Conservation (phyloP, 2,888 invertebrate species). For the Leucophenga maculata region DNA sequence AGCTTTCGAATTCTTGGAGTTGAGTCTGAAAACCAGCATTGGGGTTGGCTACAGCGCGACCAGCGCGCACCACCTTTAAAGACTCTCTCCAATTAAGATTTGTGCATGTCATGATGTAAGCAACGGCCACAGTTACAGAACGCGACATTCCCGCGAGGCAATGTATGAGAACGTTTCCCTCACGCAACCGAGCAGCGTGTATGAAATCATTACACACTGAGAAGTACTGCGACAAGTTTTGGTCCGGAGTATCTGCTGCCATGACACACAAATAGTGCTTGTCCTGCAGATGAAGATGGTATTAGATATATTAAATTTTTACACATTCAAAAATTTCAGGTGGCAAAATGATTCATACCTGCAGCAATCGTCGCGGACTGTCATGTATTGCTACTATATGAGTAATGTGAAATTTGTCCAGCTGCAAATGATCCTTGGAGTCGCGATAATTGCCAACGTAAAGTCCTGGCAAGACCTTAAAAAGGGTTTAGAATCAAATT, state of each 20-base stretch:
- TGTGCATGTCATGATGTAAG: constrained; percentile 96
- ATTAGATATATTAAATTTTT: background rate
- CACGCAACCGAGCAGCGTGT: constrained; percentile 89
- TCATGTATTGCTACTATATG: constrained; percentile 97
- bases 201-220: constrained; percentile 96
- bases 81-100: constrained; percentile 92
- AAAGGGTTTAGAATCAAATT: constrained; percentile 16
- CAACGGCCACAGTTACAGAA: constrained; percentile 95
- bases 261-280: constrained; percentile 95
- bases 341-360: constrained; percentile 78
- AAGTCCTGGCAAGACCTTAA: constrained; percentile 92
- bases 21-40: constrained; percentile 96
- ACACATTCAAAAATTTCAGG: background rate
- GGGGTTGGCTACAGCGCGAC: constrained; percentile 94
- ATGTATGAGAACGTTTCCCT: constrained; percentile 94
- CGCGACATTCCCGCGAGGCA: constrained; percentile 98
- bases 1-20: constrained; percentile 90
- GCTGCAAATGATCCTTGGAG: constrained; percentile 91
- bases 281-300: constrained; percentile 75
- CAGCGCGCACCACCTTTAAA: constrained; percentile 92
- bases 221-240: constrained; percentile 94
- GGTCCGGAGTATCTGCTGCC: constrained; percentile 96
- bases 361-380: constrained; percentile 88
- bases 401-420: constrained; percentile 91
- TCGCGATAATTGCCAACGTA: constrained; percentile 97